phyloP scores from a whole-genome alignment of 2,113 vertebrate species.

The Passerina amoena region DNA sequence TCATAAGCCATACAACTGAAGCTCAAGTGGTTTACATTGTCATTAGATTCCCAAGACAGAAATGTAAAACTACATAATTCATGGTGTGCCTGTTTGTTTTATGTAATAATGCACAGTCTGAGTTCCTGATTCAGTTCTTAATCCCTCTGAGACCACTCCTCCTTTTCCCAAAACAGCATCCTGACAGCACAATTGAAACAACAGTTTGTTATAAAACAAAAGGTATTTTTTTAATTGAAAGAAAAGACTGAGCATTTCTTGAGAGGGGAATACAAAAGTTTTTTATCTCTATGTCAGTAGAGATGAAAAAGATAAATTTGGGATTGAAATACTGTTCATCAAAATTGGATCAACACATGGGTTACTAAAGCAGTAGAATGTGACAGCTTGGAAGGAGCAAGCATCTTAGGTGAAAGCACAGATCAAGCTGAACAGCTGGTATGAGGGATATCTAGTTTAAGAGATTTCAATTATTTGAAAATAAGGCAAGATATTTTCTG shows the following conservation, averaged over 20 bases:
- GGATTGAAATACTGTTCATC: neutral
- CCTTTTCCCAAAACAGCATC: neutral
- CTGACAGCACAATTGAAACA: neutral
- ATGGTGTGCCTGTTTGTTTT: neutral
- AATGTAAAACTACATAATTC: neutral
- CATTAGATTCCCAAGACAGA: neutral
- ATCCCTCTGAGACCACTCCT: neutral
- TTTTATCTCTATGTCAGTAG: neutral
- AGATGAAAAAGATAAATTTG: neutral
- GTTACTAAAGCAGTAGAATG: neutral
- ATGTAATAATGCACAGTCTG: neutral
- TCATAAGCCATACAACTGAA: neutral
- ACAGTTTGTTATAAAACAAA: neutral
- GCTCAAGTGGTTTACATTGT: neutral
- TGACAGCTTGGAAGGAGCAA: neutral
- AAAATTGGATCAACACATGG: neutral
- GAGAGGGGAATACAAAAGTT: neutral
- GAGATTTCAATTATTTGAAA: neutral
- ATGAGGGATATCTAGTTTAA: neutral
- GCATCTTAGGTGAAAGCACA: neutral
- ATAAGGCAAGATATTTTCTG: neutral
- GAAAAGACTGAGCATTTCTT: neutral
- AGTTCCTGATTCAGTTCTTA: neutral
- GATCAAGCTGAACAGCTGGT: neutral
- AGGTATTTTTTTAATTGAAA: neutral